Evolutionary conservation across 2,888 invertebrate genomes (phyloP).

Genomic region (Hemicrepidius hirtus): DNA sequence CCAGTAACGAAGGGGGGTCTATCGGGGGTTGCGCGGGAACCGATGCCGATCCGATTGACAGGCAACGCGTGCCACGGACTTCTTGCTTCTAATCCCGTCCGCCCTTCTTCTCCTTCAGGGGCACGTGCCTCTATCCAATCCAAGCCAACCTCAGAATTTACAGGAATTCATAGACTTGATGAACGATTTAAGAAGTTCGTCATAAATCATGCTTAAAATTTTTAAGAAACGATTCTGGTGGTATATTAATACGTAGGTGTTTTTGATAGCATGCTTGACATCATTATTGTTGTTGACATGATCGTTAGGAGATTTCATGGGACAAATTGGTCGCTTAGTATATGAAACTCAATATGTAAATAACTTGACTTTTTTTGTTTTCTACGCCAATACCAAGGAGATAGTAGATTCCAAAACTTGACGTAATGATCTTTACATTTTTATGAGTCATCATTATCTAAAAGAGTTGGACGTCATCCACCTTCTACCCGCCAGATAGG

Average conservation of each 20-base stretch:
- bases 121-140: conserved; percentile 50
- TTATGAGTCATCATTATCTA: no score
- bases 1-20: conserved; percentile 57
- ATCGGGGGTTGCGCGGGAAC: conserved; percentile 56
- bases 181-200: conserved; percentile 21
- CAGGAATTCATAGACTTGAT: conserved; percentile 4
- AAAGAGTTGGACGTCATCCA: no score
- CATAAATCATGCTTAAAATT: neutral
- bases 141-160: conserved; percentile 38
- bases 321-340: no score
- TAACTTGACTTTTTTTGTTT: no score
- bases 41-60: conserved; percentile 52
- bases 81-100: conserved; percentile 41
- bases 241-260: neutral
- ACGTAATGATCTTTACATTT: no score
- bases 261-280: neutral
- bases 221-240: neutral
- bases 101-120: conserved; percentile 40
- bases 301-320: neutral
- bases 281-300: neutral
- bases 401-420: no score
- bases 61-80: conserved; percentile 55
- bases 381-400: no score
- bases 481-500: no score
- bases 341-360: no score